Evolutionary conservation across 2,797 vertebrate species (phyloP).

Genomic region (Euphonia xanthogaster): DNA sequence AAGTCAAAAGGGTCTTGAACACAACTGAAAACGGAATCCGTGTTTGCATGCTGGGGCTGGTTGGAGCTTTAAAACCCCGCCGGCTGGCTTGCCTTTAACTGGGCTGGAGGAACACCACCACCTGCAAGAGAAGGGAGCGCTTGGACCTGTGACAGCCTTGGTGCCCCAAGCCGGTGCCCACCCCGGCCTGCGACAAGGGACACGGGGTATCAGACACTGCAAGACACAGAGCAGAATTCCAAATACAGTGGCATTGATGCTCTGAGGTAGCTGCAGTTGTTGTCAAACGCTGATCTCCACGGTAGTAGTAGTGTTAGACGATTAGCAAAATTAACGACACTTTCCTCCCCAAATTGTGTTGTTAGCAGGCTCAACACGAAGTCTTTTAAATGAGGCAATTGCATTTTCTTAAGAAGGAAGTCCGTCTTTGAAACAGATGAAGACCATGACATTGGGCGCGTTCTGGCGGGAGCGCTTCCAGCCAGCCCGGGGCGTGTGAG

Average conservation of each 20-base stretch:
- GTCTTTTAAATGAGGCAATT: background rate
- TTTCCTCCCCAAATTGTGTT: background rate
- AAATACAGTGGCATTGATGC: rapidly evolving
- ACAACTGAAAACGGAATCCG: background rate
- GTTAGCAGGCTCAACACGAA: background rate
- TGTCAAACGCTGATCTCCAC: background rate
- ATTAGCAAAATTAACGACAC: background rate
- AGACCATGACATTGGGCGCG: rapidly evolving
- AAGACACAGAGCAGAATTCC: background rate
- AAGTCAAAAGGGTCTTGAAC: background rate
- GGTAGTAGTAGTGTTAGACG: background rate
- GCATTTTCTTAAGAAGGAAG: background rate
- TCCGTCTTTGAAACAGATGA: background rate
- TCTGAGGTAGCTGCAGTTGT: rapidly evolving
- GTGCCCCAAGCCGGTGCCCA: too few species aligned
- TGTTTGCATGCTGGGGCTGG: background rate
- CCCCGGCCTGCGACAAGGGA: rapidly evolving
- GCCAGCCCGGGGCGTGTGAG: rapidly evolving
- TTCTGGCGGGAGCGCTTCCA: rapidly evolving
- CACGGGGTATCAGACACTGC: rapidly evolving
- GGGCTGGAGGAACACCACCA: background rate
- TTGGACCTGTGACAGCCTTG: rapidly evolving
- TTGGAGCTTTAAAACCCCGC: background rate
- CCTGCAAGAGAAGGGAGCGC: rapidly evolving
- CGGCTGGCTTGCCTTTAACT: background rate